Evolutionary conservation across 2,797 vertebrate species (phyloP).

Genomic region (Xenopus petersii): DNA sequence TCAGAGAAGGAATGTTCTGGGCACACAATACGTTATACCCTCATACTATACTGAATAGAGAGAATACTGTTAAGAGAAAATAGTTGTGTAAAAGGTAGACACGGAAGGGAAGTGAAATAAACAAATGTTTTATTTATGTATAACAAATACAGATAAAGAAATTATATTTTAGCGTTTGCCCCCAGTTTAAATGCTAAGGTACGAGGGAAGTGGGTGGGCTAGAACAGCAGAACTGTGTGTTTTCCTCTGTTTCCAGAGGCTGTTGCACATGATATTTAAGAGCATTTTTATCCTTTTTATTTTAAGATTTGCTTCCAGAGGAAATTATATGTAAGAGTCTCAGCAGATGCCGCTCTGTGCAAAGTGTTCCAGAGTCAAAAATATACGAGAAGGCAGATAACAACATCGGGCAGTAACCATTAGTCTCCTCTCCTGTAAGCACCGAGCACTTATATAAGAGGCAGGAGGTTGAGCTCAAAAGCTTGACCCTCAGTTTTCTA

Average conservation of each 20-base stretch:
- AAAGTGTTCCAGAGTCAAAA: slow-evolving; percentile 34
- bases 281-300: slow-evolving; percentile 3
- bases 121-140: too few relatives aligned
- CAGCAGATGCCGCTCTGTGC: slow-evolving; percentile 37
- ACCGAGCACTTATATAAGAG: slow-evolving; percentile 27
- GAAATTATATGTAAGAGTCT: slow-evolving; percentile 31
- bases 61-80: too few relatives aligned
- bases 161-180: too few relatives aligned
- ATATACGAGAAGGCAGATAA: slow-evolving; percentile 31
- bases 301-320: slow-evolving; percentile 30
- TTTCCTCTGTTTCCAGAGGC: slow-evolving; percentile 3
- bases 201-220: too few relatives aligned
- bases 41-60: too few relatives aligned
- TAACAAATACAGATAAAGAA: too few relatives aligned
- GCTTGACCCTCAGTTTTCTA: background rate
- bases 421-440: slow-evolving; percentile 20
- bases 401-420: slow-evolving; percentile 22
- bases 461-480: slow-evolving; percentile 7
- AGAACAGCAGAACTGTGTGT: too few relatives aligned
- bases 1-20: too few relatives aligned
- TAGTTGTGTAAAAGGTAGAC: too few relatives aligned
- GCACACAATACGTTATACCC: too few relatives aligned
- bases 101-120: too few relatives aligned
- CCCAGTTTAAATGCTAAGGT: too few relatives aligned
- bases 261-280: slow-evolving; percentile 31